Evolutionary conservation across 2,113 vertebrate genomes (phyloP), one percentile per base, ranked within the genome.

Genomic region (Osmerus mordax): DNA sequence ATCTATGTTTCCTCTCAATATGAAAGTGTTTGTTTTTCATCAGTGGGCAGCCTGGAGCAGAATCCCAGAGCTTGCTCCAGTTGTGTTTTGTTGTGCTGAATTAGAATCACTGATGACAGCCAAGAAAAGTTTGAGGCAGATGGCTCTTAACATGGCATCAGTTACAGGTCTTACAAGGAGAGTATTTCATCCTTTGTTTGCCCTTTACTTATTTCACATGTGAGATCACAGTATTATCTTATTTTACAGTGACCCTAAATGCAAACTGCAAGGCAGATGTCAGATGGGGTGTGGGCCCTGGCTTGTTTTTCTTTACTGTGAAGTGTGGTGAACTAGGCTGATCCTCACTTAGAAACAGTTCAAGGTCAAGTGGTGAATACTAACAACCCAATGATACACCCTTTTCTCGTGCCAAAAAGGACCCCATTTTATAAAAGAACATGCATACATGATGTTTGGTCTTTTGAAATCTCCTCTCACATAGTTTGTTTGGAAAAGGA

Each of bases 61-160:
- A 67, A 87, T 93, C 93, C 84, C 90, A 91, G 87, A 91, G 90
- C 92, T 92, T 93, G 91, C 90, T 94, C 91, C 91, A 89, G 87
- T 92, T 93, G 89, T 92, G 93, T 92, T 93, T 90, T 87, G 89
- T 95, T 94, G 91, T 87, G 83, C 92, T 92, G 93, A 89, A 94
- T 94, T 94, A 94, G 87, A 96, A 95, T 95, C 91, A 91, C 92
- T 91, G 91, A 94, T 93, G 94, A 95, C 95, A 96, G 93, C 91
- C 92, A 84, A 90, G 92, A 96, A 93, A 94, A 93, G 93, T 94
- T 88, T 86, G 91, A 95, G 90, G 92, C 96, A 95, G 95, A 94
- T 96, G 94, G 93, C 91, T 94, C 91, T 92, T 94, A 94, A 95
- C 92, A 89, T 91, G 93, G 93, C 94, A 93, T 95, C 94, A 92